phyloP scores from a whole-genome alignment of 1,140 invertebrate genomes.

The Lordiphosa stackelbergi region DNA sequence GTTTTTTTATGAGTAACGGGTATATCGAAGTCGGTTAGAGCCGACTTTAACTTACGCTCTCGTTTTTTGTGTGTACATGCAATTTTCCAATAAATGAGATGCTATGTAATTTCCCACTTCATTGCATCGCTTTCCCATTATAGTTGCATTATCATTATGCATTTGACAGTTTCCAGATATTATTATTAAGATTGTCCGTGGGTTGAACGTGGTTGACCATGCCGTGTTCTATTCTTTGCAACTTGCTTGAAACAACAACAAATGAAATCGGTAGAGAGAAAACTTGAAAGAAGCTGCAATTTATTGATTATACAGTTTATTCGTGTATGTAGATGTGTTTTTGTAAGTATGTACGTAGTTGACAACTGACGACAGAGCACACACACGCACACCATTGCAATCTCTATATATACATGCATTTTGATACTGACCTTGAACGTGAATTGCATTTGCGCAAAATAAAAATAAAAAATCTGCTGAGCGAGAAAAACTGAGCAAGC shows the following conservation, averaged over 20 bases:
- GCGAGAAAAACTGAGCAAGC: slow-evolving; percentile 12
- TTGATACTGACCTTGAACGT: slow-evolving; percentile 73
- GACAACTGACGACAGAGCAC: slow-evolving; percentile 54
- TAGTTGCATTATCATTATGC: slow-evolving; percentile 4
- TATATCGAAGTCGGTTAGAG: no score
- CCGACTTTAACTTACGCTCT: no score
- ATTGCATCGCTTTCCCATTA: slow-evolving; percentile 49
- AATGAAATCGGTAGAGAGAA: slow-evolving; percentile 21
- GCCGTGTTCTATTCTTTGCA: no score
- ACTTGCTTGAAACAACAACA: neutral
- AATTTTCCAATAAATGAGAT: slow-evolving; percentile 28
- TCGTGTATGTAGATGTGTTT: slow-evolving; percentile 11
- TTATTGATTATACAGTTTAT: slow-evolving; percentile 48
- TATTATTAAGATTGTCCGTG: no score
- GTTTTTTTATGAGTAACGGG: no score
- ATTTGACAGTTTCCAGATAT: no score
- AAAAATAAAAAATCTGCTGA: slow-evolving; percentile 22
- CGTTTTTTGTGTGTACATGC: no score
- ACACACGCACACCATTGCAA: slow-evolving; percentile 10
- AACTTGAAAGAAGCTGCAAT: slow-evolving; percentile 38
- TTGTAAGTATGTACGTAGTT: slow-evolving; percentile 40
- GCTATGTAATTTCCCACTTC: slow-evolving; percentile 45
- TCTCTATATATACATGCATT: slow-evolving; percentile 35
- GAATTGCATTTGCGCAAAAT: slow-evolving; percentile 74
- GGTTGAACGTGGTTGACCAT: no score